Base-by-base conservation (phyloP, 2,113 vertebrate genomes). In the Acrocephalus arundinaceus region DNA sequence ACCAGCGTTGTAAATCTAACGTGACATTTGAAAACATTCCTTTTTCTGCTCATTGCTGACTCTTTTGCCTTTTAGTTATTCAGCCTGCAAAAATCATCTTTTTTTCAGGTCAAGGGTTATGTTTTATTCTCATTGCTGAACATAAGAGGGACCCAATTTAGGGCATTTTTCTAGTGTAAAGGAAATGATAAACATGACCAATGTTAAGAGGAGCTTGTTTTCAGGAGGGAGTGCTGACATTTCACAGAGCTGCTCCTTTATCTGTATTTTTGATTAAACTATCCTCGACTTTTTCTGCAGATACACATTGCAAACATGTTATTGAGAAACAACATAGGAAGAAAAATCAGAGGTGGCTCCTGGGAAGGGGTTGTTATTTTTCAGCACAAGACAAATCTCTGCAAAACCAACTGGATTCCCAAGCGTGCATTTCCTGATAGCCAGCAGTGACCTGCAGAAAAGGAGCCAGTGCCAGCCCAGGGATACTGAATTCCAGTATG, bases 251-350 rank as follows among this genome's bases (percentile, higher is more conserved):
- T 79, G 37, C 37, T 79, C 37, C 37, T 21, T 65, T 84, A 85
- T 61, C 87, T 54, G 31, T n/a, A 18, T 51, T 67, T 91, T 61
- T 65, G 49, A 71, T 73, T 86, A 48, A 94, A 57, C 30, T 45
- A 28, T 80, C 75, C 65, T 59, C 5, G 5, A 33, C 39, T 55
- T 46, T 43, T 76, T 62, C 62, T 62, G 8, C 43, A 63, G 61
- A 48, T 2, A 2, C 41, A 15, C 0, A 0, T 39, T 43, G 27
- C 5, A 45, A 88, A 31, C 8, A 10, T 0, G 8, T 13, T 68
- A 30, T 18, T 76, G 58, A 79, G 55, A 93, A 55, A 58, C 8
- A 35, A 10, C 8, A 30, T 1, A 7, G 28, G 27, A 83, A 31
- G 19, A 58, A 58, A 80, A 58, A 31, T 41, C 61, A 39, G 54